Evolutionary conservation across 2,888 invertebrate species (phyloP).

Genomic region (Metalampra italica): DNA sequence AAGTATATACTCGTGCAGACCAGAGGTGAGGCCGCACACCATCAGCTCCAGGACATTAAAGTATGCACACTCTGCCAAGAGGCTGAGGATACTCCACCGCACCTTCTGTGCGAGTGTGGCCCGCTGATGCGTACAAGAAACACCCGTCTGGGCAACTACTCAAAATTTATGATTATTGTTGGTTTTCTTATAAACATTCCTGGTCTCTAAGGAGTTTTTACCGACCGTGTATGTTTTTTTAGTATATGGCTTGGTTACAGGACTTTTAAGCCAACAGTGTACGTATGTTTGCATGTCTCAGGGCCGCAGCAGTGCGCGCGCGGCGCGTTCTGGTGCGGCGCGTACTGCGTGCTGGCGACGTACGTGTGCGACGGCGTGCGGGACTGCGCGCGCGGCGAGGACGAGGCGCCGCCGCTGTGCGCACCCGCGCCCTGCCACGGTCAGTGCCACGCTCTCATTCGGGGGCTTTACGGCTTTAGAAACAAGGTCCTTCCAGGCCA

Average conservation of each 20-base stretch:
- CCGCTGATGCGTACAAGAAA: too few species aligned
- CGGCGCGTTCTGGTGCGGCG: constrained; percentile 60
- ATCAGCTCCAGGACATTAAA: too few species aligned
- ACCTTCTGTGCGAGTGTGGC: too few species aligned
- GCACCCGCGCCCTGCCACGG: constrained; percentile 41
- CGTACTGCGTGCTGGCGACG: constrained; percentile 55
- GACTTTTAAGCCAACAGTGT: too few species aligned
- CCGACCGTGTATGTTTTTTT: too few species aligned
- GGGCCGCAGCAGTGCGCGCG: constrained; percentile 47
- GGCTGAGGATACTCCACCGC: too few species aligned
- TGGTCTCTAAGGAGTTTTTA: too few species aligned
- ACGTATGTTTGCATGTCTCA: constrained; percentile 15
- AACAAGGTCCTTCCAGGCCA: not conserved
- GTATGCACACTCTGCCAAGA: too few species aligned
- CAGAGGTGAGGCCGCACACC: constrained; percentile 29
- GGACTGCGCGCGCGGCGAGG: constrained; percentile 55
- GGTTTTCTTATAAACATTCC: too few species aligned
- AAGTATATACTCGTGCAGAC: constrained; percentile 63
- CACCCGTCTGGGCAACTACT: too few species aligned
- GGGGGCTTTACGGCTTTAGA: not conserved
- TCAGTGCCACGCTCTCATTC: constrained; percentile 39
- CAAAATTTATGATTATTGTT: too few species aligned
- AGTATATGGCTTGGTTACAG: not conserved
- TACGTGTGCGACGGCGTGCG: constrained; percentile 65
- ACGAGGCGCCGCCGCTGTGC: constrained; percentile 53